A percentile compares a stretch with the other conserved stretches of the same genome.
phyloP scores from a whole-genome alignment of 2,888 invertebrate genomes.

The Gisinianus flammeolus region DNA sequence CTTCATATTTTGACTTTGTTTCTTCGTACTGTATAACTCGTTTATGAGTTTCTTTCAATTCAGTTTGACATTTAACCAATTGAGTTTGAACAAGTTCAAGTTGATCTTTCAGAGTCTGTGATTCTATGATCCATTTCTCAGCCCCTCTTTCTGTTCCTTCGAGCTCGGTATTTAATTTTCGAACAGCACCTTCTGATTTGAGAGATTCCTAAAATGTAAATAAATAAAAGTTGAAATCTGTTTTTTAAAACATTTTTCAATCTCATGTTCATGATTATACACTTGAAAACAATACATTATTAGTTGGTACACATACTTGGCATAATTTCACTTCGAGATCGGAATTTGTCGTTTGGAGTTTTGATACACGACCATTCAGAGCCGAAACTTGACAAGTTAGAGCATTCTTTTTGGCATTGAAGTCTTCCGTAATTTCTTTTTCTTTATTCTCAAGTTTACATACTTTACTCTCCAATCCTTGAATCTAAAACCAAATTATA shows the following conservation, averaged over 20 bases:
- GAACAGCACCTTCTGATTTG: constrained; percentile 18
- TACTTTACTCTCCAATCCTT: constrained; percentile 44
- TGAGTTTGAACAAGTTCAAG: constrained; percentile 48
- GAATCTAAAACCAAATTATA: constrained; percentile 35
- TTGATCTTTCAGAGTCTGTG: constrained; percentile 51
- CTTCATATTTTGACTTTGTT: constrained; percentile 41
- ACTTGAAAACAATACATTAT: background rate
- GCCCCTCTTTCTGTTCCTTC: constrained; percentile 53
- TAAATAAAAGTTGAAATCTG: background rate
- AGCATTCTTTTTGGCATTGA: constrained; percentile 37
- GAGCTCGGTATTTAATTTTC: constrained; percentile 44
- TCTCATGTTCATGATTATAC: background rate
- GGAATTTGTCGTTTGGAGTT: constrained; percentile 44
- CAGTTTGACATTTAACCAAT: constrained; percentile 47
- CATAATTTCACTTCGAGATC: constrained; percentile 46
- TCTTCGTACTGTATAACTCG: constrained; percentile 43
- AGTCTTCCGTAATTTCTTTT: constrained; percentile 36
- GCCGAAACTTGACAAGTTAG: constrained; percentile 36
- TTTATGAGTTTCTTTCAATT: constrained; percentile 47
- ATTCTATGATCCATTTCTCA: constrained; percentile 56
- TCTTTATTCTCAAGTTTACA: constrained; percentile 40
- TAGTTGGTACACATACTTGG: constrained; percentile 37
- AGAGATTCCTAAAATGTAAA: background rate
- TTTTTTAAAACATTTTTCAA: background rate
- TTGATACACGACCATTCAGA: constrained; percentile 40